These are phyloP conservation scores for Strigamia maritima DNA, from an alignment of 2,888 invertebrate genomes.

Conservation along the genomic window DNA sequence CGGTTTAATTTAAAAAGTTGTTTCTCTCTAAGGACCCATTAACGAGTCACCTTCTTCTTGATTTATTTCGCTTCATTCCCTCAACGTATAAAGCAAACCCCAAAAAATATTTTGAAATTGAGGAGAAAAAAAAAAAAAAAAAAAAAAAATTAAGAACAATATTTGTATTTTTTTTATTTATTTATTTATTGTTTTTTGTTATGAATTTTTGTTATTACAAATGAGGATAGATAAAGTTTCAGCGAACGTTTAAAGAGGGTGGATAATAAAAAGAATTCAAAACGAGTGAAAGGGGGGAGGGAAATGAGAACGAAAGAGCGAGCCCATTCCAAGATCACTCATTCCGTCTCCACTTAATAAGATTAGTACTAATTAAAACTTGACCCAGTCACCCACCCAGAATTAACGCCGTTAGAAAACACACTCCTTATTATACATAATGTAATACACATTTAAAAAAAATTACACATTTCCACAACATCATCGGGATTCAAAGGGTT, in stretches of 20 bases:
- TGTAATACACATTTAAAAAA: slow-evolving; percentile 3
- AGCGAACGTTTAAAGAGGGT: background rate
- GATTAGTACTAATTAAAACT: slow-evolving; percentile 26
- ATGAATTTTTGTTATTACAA: background rate
- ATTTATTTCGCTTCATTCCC: background rate
- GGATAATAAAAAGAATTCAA: slow-evolving; percentile 3
- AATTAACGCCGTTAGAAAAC: slow-evolving; percentile 27
- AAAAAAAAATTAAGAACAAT: background rate
- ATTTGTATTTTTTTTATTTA: background rate
- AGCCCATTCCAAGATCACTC: slow-evolving; percentile 12
- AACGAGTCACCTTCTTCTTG: slow-evolving; percentile 12
- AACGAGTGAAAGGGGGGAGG: background rate
- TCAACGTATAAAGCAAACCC: background rate
- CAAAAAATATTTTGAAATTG: too few species aligned
- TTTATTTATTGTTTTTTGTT: background rate
- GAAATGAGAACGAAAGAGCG: background rate
- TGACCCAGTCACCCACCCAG: slow-evolving; percentile 22
- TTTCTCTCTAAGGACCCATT: slow-evolving; percentile 20
- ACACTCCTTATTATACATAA: slow-evolving; percentile 17
- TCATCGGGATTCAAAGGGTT: slow-evolving; percentile 16
- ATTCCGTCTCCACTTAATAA: slow-evolving; percentile 27
- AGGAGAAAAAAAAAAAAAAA: too few species aligned
- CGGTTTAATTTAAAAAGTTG: slow-evolving; percentile 25
- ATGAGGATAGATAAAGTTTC: background rate
- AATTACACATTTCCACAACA: slow-evolving; percentile 7